A percentile compares a stretch with the other conserved stretches of the same genome.
Conservation (phyloP, 2,113 vertebrate genomes). For the Ovis canadensis region DNA sequence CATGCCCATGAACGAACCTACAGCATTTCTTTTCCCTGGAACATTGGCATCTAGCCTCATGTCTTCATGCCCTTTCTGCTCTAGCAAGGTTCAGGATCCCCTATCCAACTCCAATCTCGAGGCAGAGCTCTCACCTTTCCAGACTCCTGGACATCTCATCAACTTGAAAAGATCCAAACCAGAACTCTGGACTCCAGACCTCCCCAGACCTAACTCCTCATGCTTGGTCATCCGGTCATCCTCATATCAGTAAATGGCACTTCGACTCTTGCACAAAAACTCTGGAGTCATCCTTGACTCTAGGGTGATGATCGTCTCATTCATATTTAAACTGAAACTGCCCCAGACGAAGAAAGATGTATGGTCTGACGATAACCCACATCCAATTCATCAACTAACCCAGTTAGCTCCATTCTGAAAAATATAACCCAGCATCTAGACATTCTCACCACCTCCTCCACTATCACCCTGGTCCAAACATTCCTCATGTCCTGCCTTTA, state of each 20-base stretch:
- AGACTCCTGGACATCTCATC: not conserved
- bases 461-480: not conserved
- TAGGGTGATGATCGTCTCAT: not conserved
- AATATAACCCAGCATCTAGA: not conserved
- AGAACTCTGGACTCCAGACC: not conserved
- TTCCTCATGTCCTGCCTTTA: not conserved
- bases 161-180: not conserved
- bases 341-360: not conserved
- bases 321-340: not conserved
- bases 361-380: not conserved
- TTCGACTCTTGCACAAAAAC: not conserved
- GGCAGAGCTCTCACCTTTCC: not conserved
- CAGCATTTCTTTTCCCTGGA: not conserved
- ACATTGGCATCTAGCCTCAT: not conserved
- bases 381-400: not conserved
- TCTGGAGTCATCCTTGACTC: not conserved
- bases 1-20: not conserved
- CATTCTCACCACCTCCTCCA: not conserved
- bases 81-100: not conserved
- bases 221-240: fast-evolving
- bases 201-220: not conserved
- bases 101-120: not conserved
- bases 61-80: not conserved
- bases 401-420: not conserved
- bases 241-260: not conserved